A percentile compares a stretch with the other conserved stretches of the same genome.
Conservation (phyloP, 2,797 vertebrate species). For the Pelobates cultripes region DNA sequence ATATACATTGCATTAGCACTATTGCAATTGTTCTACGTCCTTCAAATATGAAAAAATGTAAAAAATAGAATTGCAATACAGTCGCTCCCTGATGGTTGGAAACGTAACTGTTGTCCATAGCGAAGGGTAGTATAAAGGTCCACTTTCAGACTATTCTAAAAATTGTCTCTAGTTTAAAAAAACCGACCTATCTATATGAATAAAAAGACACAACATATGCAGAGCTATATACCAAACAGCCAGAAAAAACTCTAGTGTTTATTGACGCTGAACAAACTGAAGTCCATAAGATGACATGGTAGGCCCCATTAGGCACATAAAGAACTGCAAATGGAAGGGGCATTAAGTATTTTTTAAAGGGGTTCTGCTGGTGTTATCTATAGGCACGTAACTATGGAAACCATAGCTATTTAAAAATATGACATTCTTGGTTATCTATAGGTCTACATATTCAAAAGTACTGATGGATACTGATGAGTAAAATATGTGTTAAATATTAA, state of each 20-base stretch:
- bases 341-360: constrained; percentile 68
- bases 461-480: no score
- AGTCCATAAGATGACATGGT: no score
- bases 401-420: neutral
- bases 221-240: constrained; percentile 82
- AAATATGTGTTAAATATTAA: no score
- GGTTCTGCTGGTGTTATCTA: constrained; percentile 80
- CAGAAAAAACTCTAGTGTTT: constrained; percentile 70
- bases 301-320: constrained; percentile 66
- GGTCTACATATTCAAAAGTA: no score
- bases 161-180: neutral
- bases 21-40: no score
- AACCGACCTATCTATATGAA: neutral
- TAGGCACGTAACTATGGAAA: constrained; percentile 66
- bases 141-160: no score
- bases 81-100: no score
- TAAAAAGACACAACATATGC: constrained; percentile 73
- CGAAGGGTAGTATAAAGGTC: no score
- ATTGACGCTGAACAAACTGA: constrained; percentile 73
- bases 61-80: no score
- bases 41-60: neutral
- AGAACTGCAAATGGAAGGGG: constrained; percentile 59
- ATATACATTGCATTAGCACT: no score
- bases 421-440: no score
- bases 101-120: no score